Base-by-base conservation (phyloP, 2,797 vertebrate genomes). In the Leptatherina wallacei region DNA sequence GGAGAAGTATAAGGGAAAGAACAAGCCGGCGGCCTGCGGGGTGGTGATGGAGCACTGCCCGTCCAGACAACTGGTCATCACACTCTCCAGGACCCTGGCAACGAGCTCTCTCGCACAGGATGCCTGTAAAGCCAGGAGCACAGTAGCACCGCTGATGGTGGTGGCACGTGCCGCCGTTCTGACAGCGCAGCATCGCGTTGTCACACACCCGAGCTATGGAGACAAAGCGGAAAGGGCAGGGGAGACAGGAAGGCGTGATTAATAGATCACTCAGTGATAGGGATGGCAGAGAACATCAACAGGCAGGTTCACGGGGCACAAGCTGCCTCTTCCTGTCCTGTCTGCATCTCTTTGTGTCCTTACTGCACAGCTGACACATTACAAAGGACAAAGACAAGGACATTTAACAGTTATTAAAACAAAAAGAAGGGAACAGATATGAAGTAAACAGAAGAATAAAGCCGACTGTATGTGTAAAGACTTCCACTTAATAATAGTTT, bases 81-180 rank as follows among this genome's bases (percentile, higher is more conserved):
- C 97, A 98, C 81, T 95, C 93, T 62, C 95, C 96, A 0, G 94
- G 92, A 78, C 92, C 92, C 73, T 96, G 95, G 70, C 97, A 97
- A 64, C 79, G 86, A 22, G 86, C 74, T 85, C 96, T 95, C 94
- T 98, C 96, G 0, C 97, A 98, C 51, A 97, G 89, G 85, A 98
- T 88, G 76, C 97, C 97, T 0, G 93, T 96, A 93, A 96, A 98
- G 32, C 95, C 95, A 0, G 95, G 89, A 0, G 95, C 94, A 81
- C 97, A 98, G 81, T 94, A 93, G 93, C 97, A 98, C 2, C 95
- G 93, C 88, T 95, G 90, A 29, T 97, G 96, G 92, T 97, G 96
- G 92, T 97, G 94, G 90, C 97, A 98, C 0, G 96, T 95, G 32
- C 97, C 97, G 1, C 97, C 97, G 4, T 98, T 98, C 94, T 97